A percentile compares a stretch with the other conserved stretches of the same genome.
phyloP scores from a whole-genome alignment of 2,888 invertebrate genomes.

The Drosophila nigritarsus region DNA sequence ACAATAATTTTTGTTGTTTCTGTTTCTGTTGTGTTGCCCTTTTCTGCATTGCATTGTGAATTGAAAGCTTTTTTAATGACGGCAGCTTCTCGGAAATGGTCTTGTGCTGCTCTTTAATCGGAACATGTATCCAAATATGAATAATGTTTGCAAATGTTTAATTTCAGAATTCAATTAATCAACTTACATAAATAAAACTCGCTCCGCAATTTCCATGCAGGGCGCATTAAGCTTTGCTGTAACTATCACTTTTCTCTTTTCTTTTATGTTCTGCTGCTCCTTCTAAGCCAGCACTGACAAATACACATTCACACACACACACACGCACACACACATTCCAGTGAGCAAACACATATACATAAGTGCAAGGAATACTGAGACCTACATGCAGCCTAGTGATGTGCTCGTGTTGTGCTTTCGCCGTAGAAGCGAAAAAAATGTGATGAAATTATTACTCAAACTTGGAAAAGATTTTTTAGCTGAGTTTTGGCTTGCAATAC shows the following conservation, averaged over 20 bases:
- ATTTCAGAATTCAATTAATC: not conserved
- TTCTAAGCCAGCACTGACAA: conserved; percentile 1
- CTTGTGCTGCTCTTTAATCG: too few species aligned
- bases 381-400: not conserved
- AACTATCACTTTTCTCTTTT: conserved; percentile 7
- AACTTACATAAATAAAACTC: not conserved
- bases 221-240: not conserved
- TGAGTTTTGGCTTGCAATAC: not conserved
- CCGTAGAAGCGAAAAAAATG: not conserved
- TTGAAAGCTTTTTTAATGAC: not conserved
- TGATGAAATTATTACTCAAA: not conserved
- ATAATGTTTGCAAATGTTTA: not conserved
- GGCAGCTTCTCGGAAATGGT: conserved; percentile 17
- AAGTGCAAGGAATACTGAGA: conserved; percentile 3
- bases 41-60: conserved; percentile 3
- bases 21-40: conserved; percentile 17
- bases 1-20: conserved; percentile 8
- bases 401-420: not conserved
- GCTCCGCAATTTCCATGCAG: not conserved
- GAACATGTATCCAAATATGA: not conserved
- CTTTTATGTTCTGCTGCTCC: conserved; percentile 3
- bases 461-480: not conserved
- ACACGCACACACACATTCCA: not conserved
- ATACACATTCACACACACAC: not conserved
- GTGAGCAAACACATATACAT: not conserved